Evolutionary conservation across 2,888 invertebrate species (phyloP), one percentile per base, ranked within the genome.

Genomic region (Sussaba pulchella): DNA sequence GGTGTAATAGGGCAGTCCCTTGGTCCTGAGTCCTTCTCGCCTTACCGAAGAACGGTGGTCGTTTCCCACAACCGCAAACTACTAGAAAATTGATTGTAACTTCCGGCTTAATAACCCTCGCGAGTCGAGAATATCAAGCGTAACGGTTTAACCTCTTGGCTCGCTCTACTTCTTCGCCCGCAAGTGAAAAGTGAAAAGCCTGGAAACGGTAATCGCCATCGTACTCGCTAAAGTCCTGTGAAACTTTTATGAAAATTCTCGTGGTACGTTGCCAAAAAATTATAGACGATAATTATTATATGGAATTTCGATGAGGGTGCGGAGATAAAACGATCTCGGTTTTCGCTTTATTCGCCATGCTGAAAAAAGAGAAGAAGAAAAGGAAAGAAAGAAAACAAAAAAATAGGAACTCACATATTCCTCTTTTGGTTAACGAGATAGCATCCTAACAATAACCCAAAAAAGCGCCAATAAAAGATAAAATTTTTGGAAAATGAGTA

Each of bases 61-160:
- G 85, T 75, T 78, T 81, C 82, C 81, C 75, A 54, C 66, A 67
- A 84, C 90, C 88, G 78, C 90, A 88, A 88, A 86, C 89, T 88
- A 86, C 88, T 90, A 82, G 86, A 87, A 88, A 89, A 89, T 89
- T 89, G 82, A 90, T 89, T 84, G 85, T 82, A 85, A 87, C 86
- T 83, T 85, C 87, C 71, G 67, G 81, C 75, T 88, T 87, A 86
- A 90, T 89, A 87, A 89, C 85, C 82, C 73, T 52, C 31, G 45
- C 47, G 76, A 43, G 64, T 43, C 61, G 2, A 41, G 67, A 43
- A 31, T 10, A 24, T 9, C 19, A 26, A 50, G 17, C 31, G 31
- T 19, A 26, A 31, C 45, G 54, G n/a, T 26, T 57, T 14, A 14
- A 59, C 24, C 3, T 54, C 36, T 50, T 72, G 41, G 52, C 26